phyloP scores from a whole-genome alignment of 2,113 vertebrate genomes.

The Psittacus erithacus region DNA sequence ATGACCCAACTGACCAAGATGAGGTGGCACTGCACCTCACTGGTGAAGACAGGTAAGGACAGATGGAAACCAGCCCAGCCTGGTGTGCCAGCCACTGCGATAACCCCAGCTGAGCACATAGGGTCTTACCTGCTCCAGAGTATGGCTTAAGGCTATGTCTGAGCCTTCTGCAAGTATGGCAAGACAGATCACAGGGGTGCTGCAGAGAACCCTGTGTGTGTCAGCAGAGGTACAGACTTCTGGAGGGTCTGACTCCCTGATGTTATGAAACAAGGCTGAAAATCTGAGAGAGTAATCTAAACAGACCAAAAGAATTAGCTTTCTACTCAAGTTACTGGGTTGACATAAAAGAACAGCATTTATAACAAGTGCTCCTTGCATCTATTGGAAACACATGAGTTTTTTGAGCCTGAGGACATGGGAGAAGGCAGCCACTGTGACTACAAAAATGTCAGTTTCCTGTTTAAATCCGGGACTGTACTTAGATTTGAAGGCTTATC shows the following conservation, averaged over 20 bases:
- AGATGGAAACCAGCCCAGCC: neutral
- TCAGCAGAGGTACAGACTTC: neutral
- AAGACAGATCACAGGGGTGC: neutral
- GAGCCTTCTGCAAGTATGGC: neutral
- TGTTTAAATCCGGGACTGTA: constrained; percentile 28
- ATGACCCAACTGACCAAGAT: neutral
- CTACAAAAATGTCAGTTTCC: constrained; percentile 36
- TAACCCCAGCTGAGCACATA: neutral
- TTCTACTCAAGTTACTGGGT: neutral
- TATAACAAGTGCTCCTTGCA: neutral
- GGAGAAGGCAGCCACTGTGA: neutral
- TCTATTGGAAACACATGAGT: neutral
- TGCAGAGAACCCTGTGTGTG: neutral
- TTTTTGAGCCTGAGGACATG: neutral
- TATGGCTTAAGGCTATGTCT: neutral
- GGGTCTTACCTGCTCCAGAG: neutral
- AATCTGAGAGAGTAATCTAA: neutral
- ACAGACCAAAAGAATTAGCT: neutral
- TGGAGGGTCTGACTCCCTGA: neutral
- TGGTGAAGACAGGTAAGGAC: neutral
- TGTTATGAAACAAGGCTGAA: neutral
- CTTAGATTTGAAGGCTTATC: constrained; percentile 7
- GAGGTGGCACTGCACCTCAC: fast-evolving
- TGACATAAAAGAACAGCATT: neutral
- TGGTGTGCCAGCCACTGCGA: fast-evolving